phyloP scores from a whole-genome alignment of 1,140 invertebrate species.

The Penaeus vannamei region DNA sequence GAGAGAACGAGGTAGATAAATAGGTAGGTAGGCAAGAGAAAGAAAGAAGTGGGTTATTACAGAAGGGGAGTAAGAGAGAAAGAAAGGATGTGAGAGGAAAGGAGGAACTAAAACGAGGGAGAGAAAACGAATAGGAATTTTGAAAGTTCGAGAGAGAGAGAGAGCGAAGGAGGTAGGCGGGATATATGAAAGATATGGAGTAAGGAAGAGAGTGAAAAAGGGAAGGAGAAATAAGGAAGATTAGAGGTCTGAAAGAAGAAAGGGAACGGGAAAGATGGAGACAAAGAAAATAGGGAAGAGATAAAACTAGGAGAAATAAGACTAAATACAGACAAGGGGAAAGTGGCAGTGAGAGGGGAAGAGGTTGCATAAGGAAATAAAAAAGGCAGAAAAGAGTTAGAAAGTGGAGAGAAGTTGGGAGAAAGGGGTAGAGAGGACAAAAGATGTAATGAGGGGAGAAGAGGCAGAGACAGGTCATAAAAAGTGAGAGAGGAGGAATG shows the following conservation, averaged over 20 bases:
- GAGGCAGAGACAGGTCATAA: neutral
- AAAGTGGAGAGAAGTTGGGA: no score
- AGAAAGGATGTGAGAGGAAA: no score
- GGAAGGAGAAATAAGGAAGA: neutral
- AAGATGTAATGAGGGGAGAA: neutral
- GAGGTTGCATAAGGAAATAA: neutral
- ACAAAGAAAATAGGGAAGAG: neutral
- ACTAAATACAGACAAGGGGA: no score
- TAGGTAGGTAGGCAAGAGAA: no score
- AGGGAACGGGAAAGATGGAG: neutral
- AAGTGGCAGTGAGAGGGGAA: neutral
- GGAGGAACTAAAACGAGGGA: no score
- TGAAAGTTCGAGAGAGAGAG: no score
- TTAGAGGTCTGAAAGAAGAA: neutral
- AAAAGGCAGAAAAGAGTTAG: neutral
- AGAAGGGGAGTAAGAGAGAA: slow-evolving; percentile 1
- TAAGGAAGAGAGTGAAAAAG: neutral
- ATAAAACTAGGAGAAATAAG: no score
- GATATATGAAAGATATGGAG: neutral
- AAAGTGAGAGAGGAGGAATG: neutral
- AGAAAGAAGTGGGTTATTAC: neutral
- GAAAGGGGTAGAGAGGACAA: neutral
- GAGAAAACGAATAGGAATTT: no score
- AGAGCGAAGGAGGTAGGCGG: neutral
- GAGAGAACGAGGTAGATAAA: no score